Conservation (phyloP, 2,113 vertebrate genomes). For the Channa maculata region DNA sequence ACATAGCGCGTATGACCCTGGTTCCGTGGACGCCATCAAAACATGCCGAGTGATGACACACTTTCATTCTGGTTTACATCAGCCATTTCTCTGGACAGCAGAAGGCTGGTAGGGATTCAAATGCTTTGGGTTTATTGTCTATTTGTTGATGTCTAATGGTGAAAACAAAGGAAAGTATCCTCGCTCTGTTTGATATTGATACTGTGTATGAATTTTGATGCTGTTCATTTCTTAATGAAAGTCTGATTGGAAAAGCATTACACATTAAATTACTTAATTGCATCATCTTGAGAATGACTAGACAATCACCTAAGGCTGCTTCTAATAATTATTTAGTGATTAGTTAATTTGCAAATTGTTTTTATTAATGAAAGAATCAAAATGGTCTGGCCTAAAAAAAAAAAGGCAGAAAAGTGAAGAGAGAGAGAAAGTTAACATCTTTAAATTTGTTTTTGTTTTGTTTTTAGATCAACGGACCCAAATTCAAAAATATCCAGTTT, state of each 20-base stretch:
- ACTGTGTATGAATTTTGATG: neutral
- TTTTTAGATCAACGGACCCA: neutral
- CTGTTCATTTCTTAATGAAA: neutral
- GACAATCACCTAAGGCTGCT: neutral
- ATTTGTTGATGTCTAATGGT: neutral
- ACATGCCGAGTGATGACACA: slow-evolving; percentile 60
- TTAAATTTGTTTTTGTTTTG: no score
- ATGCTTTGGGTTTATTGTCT: slow-evolving; percentile 12
- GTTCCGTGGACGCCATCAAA: slow-evolving; percentile 50
- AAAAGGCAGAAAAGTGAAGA: no score
- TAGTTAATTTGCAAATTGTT: neutral
- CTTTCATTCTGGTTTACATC: slow-evolving; percentile 61
- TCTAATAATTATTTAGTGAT: slow-evolving; percentile 19
- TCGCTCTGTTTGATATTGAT: neutral
- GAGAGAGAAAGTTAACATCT: no score
- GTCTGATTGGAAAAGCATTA: neutral
- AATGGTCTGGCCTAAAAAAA: no score
- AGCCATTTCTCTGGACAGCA: slow-evolving; percentile 34
- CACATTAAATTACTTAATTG: slow-evolving; percentile 5
- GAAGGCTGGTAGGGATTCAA: neutral
- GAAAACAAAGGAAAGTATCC: neutral
- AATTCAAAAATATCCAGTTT: neutral
- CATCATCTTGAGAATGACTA: slow-evolving; percentile 10
- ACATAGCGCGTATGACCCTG: slow-evolving; percentile 49
- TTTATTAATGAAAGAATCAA: no score